Evolutionary conservation across 2,888 invertebrate species (phyloP).

Genomic region (Torymus texanus): DNA sequence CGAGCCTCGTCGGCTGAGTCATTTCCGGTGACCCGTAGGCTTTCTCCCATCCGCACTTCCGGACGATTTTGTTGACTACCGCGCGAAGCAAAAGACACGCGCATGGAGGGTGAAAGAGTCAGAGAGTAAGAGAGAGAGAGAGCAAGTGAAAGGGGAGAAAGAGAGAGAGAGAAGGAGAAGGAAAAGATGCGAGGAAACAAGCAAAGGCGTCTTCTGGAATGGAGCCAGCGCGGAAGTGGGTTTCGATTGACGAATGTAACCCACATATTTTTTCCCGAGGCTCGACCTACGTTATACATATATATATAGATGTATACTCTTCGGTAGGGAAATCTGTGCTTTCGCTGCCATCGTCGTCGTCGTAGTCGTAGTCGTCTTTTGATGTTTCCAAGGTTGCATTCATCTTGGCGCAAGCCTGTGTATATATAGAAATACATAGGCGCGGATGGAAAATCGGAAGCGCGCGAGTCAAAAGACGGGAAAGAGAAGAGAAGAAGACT

Average conservation of each 20-base stretch:
- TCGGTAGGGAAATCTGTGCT: no score
- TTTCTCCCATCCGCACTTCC: neutral
- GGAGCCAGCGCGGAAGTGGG: slow-evolving; percentile 57
- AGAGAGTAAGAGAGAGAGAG: no score
- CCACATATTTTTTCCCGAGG: slow-evolving; percentile 50
- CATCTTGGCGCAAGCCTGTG: slow-evolving; percentile 28
- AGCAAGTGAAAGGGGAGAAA: no score
- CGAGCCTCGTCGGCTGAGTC: slow-evolving; percentile 16
- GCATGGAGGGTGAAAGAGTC: no score
- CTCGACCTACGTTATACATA: no score
- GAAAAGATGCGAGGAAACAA: neutral
- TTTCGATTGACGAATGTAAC: slow-evolving; percentile 57
- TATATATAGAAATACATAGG: no score
- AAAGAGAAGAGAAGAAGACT: neutral
- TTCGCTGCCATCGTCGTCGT: no score
- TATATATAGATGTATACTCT: no score
- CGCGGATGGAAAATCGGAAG: slow-evolving; percentile 35
- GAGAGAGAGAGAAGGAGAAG: no score
- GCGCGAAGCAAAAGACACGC: no score
- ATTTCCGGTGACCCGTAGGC: slow-evolving; percentile 44
- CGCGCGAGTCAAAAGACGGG: slow-evolving; percentile 13
- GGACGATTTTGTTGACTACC: slow-evolving; percentile 11
- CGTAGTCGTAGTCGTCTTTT: slow-evolving; percentile 8
- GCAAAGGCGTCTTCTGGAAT: slow-evolving; percentile 55
- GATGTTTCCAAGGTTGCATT: slow-evolving; percentile 46